Evolutionary conservation across 2,797 vertebrate genomes (phyloP), one percentile per base, ranked within the genome.

Genomic region (Macropus fuliginosus): DNA sequence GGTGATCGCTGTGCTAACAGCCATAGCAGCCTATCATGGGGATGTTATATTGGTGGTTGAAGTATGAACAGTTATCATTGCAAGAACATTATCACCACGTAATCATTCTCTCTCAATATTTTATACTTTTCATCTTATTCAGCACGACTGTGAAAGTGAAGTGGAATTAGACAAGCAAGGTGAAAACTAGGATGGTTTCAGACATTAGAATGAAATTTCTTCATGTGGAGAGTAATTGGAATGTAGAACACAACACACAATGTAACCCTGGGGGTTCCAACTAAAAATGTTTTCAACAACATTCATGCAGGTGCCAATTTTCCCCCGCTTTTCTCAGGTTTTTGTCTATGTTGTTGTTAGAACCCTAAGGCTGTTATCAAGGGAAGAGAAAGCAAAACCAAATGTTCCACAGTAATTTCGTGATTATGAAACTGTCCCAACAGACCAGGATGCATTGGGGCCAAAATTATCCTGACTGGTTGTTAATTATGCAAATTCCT

Each of bases 391-490:
- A 66, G 12, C 27, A 54, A 87, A 95, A 55, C n/a, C 28, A 91
- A 62, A 21, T 18, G 13, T 28, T 40, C 52, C 28, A 9, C 0
- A 16, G 54, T 12, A 92, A 28, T 93, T 29, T 34, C 56, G 12
- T 81, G 21, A 50, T 24, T 56, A 14, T 9, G 6, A 14, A 50
- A 28, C 21, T 28, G 14, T 91, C 54, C 90, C 66, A 14, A 92
- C 0, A n/a, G 18, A 40, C 12, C 27, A 54, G 52, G n/a, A 56
- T 3, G 81, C 28, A 6, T 54, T 66, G 46, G 27, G 13, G 95
- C 16, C 29, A 97, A 46, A 92, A 94, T 92, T 46, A 95, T 52
- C 13, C 91, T 93, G 13, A 54, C 56, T 90, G 0, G 27, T 91
- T 56, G 14, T 89, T 94, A 90, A 59, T 59, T 94, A 95, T 57